These are phyloP conservation scores for Poicephalus meyeri DNA, from an alignment of 2,113 vertebrate genomes.

Conservation along the genomic window DNA sequence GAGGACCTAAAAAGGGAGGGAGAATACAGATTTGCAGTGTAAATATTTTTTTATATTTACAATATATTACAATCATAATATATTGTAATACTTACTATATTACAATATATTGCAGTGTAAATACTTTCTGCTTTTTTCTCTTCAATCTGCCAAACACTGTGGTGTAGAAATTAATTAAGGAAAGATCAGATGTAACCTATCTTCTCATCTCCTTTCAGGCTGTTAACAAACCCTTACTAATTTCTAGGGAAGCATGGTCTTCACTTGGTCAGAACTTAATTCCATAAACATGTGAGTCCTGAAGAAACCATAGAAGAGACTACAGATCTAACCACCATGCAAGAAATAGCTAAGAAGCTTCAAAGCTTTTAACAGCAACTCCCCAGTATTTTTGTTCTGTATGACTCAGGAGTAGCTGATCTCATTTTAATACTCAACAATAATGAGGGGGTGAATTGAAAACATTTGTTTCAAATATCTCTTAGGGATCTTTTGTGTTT, in stretches of 20 bases:
- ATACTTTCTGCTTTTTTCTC: neutral
- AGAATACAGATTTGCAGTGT: neutral
- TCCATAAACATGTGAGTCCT: neutral
- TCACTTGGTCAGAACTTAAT: neutral
- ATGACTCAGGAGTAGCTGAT: neutral
- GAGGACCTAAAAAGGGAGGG: neutral
- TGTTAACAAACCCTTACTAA: neutral
- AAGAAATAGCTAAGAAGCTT: neutral
- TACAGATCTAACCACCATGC: neutral
- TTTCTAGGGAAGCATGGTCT: neutral
- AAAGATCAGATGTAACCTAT: neutral
- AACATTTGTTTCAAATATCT: neutral
- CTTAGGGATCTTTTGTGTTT: neutral
- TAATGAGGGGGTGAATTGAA: neutral
- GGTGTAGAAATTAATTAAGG: neutral
- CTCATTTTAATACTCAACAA: neutral
- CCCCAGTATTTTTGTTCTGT: neutral
- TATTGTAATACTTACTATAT: too few relatives aligned
- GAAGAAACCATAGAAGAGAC: neutral
- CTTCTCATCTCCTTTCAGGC: neutral
- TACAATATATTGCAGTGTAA: neutral
- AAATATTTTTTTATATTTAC: neutral
- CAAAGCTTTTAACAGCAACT: neutral
- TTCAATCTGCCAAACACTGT: neutral
- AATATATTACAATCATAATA: too few relatives aligned